Conservation (phyloP, 2,113 vertebrate species). For the Castor canadensis region DNA sequence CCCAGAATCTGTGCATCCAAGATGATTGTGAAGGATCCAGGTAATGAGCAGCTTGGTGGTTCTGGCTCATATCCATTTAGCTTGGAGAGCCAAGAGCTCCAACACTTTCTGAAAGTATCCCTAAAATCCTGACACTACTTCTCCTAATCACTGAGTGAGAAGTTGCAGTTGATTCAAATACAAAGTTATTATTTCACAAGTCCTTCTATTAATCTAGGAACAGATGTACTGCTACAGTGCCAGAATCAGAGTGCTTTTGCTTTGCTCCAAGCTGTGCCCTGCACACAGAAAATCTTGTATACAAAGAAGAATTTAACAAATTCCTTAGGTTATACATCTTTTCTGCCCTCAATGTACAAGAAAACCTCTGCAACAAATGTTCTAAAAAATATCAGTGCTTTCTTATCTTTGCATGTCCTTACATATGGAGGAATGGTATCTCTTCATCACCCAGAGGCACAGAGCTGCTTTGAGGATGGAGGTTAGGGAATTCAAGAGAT, state of each 20-base stretch:
- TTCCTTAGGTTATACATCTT: neutral
- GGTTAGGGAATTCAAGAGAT: neutral
- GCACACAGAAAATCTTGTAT: neutral
- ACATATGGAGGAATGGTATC: neutral
- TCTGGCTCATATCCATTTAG: neutral
- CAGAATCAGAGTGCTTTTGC: neutral
- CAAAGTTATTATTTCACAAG: slow-evolving; percentile 1
- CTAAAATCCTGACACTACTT: slow-evolving; percentile 12
- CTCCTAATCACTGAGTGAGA: slow-evolving; percentile 51
- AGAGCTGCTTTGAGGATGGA: neutral
- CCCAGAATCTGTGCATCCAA: slow-evolving; percentile 28
- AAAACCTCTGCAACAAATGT: neutral
- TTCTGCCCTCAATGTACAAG: neutral
- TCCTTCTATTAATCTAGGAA: slow-evolving; percentile 15
- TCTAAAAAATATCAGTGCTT: neutral
- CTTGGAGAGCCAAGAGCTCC: neutral
- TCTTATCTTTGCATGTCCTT: neutral
- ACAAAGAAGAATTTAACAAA: neutral
- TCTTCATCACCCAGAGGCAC: neutral
- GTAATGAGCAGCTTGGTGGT: neutral
- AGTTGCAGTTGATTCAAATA: slow-evolving; percentile 22
- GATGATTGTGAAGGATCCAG: neutral
- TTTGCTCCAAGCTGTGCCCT: neutral
- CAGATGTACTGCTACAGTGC: neutral
- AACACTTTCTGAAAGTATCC: neutral